Evolutionary conservation across 2,113 vertebrate species (phyloP).

Genomic region (Halcyon senegalensis): DNA sequence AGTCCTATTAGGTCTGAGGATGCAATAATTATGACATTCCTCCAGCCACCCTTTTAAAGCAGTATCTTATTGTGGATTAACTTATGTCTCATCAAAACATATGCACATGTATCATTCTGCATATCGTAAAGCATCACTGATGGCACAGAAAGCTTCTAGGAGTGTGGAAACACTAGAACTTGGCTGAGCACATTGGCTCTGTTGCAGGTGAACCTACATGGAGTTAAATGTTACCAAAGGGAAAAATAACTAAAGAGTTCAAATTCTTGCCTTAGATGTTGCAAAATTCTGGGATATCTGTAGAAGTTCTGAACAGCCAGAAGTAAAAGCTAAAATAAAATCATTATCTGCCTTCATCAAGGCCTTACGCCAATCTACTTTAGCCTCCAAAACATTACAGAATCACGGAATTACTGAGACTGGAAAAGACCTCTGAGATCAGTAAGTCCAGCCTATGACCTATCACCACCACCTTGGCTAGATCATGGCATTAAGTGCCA

Average conservation of each 20-base stretch:
- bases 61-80: background rate
- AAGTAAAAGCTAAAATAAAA: background rate
- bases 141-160: background rate
- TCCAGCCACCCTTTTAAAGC: background rate
- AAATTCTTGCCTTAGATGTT: background rate
- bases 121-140: background rate
- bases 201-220: background rate
- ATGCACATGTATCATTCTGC: background rate
- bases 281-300: background rate
- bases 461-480: no score
- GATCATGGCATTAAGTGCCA: no score
- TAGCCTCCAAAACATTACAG: background rate
- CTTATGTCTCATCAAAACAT: accelerated
- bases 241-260: background rate
- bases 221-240: background rate
- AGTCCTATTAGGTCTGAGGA: background rate
- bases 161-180: accelerated
- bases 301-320: background rate
- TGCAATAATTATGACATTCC: no score
- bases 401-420: no score
- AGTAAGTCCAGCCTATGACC: no score
- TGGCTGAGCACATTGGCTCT: background rate
- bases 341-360: background rate
- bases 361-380: background rate
- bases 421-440: no score